These are phyloP conservation scores for Aphidoletes aphidimyza DNA, from an alignment of 2,888 invertebrate species.

Conservation along the genomic window DNA sequence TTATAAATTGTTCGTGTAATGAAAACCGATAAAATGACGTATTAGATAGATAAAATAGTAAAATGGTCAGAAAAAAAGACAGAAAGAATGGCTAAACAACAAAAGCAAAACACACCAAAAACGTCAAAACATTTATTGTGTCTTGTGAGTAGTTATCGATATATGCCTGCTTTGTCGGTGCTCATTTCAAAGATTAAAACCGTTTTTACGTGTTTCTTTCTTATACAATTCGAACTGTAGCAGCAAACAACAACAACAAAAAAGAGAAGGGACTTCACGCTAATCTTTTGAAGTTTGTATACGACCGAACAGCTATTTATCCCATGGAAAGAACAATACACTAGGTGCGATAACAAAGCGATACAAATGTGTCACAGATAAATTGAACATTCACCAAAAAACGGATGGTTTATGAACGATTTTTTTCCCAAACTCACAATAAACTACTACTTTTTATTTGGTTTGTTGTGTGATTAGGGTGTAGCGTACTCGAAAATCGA, in stretches of 20 bases:
- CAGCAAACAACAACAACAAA: too few relatives aligned
- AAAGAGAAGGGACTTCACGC: too few relatives aligned
- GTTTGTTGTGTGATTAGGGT: too few relatives aligned
- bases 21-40: constrained; percentile 35
- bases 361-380: constrained; percentile 18
- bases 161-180: neutral
- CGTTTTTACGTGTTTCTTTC: neutral
- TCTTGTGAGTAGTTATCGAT: constrained; percentile 14
- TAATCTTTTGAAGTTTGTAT: too few relatives aligned
- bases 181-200: neutral
- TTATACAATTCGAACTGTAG: neutral
- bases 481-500: too few relatives aligned
- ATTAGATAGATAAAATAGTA: constrained; percentile 31
- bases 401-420: too few relatives aligned
- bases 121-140: constrained; percentile 52
- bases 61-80: neutral
- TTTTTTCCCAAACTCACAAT: too few relatives aligned
- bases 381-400: neutral
- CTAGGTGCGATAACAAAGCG: constrained; percentile 49
- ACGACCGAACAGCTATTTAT: neutral
- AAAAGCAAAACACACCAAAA: constrained; percentile 17
- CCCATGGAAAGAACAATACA: too few relatives aligned
- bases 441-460: too few relatives aligned
- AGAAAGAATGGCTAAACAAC: neutral
- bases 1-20: constrained; percentile 51